Evolutionary conservation across 2,888 invertebrate species (phyloP), one percentile per base, ranked within the genome.

Genomic region (Sisyra terminalis): DNA sequence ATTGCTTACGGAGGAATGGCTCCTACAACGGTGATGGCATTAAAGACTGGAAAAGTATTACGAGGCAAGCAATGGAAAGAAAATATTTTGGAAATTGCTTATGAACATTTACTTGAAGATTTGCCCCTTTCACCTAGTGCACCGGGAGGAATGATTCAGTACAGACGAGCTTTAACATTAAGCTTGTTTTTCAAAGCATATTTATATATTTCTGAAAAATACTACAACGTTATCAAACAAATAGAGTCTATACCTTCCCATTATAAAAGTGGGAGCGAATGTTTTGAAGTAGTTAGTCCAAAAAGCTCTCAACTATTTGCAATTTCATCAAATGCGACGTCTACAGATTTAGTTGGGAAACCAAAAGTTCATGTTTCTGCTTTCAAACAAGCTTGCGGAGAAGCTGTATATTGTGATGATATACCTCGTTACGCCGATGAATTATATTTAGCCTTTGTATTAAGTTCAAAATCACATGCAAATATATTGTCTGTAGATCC

Each of bases 1-100:
- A 60, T 93, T 47, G 80, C 85, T n/a, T 94, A 77, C 57, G 94
- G 96, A 43, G 96, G 94, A 24, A 88, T 96, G 89, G 90, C 87
- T 1, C 82, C 87, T 5, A 85, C 77, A 2, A 89, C 90, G 0
- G 71, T 83, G 39, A 63, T 80, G 55, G 84, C 88, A 0, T 63
- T 64, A 16, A 71, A 73, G 53, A 77, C 89, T 1, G 71, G 75
- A 46, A 56, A 70, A 42, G 53, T 59, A 24, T 61, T 85, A 43
- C 57, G 65, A 50, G 73, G 73, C 39, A 65, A 64, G 45, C 53
- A 58, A 44, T 89, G 82, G 84, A 67, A 79, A 52, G 67, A 74
- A 47, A 56, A 59, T 16, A 66, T 79, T 48, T 60, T 82, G 31
- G 72, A 76, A 50, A 57, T 59, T 29, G 74, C 77, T 5, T 75